Percentiles rank a stretch among this genome's conserved stretches.
Conservation (phyloP, 2,888 invertebrate species). For the Spodoptera littoralis region DNA sequence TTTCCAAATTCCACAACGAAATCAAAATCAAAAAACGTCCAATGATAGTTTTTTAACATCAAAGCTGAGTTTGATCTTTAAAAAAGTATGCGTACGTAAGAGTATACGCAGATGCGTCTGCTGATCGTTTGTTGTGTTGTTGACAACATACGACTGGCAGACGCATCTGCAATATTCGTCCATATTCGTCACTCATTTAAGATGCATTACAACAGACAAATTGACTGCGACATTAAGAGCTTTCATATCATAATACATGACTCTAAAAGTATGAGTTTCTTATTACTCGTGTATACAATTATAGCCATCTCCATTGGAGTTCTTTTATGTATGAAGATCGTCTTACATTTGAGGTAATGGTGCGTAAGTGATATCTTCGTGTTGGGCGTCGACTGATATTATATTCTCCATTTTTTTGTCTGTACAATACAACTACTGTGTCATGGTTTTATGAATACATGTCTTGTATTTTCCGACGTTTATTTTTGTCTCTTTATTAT, state of each 20-base stretch:
- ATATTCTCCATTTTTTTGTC: conserved; percentile 30
- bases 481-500: background rate
- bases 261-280: conserved; percentile 34
- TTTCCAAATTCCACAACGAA: too few relatives aligned
- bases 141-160: too few relatives aligned
- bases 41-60: too few relatives aligned
- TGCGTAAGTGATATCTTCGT: conserved; percentile 64
- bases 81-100: too few relatives aligned
- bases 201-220: conserved; percentile 5
- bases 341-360: conserved; percentile 67
- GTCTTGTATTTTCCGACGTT: conserved; percentile 2
- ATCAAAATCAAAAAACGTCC: too few relatives aligned
- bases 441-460: conserved; percentile 14
- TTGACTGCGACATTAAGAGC: conserved; percentile 18
- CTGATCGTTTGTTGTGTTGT: too few relatives aligned
- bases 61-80: too few relatives aligned
- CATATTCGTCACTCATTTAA: too few relatives aligned
- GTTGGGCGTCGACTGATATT: conserved; percentile 47
- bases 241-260: conserved; percentile 7
- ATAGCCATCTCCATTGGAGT: conserved; percentile 51
- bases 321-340: conserved; percentile 62
- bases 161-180: too few relatives aligned
- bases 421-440: conserved; percentile 24
- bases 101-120: too few relatives aligned
- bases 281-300: conserved; percentile 58